phyloP scores from a whole-genome alignment of 2,888 invertebrate genomes.

The Amblyteles armatorius region DNA sequence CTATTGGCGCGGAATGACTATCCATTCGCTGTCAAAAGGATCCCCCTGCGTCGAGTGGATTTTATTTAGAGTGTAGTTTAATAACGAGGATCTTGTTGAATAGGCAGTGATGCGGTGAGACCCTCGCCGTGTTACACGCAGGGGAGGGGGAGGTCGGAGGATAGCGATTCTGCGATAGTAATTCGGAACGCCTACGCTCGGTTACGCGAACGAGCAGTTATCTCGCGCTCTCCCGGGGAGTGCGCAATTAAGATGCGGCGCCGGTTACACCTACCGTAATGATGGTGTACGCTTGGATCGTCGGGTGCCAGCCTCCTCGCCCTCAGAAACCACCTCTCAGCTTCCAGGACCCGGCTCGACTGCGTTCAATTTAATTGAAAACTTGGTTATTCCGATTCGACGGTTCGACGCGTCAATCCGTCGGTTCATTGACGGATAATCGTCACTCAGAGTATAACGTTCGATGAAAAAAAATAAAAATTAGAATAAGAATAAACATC shows the following conservation, averaged over 20 bases:
- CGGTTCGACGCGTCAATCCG: neutral
- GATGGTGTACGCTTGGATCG: constrained; percentile 94
- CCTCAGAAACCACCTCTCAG: constrained; percentile 95
- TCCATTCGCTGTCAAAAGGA: neutral
- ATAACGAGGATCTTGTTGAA: constrained; percentile 14
- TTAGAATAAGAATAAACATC: neutral
- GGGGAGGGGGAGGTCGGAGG: neutral
- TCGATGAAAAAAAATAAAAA: neutral
- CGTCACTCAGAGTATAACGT: neutral
- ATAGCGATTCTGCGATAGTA: constrained; percentile 46
- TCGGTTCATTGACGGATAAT: neutral
- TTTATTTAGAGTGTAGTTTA: neutral
- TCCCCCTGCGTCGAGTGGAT: neutral
- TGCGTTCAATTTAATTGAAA: constrained; percentile 83
- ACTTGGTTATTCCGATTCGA: neutral
- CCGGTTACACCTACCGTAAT: constrained; percentile 90
- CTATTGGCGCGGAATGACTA: neutral
- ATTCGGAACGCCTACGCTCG: constrained; percentile 59
- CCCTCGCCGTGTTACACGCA: neutral
- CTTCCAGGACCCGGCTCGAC: constrained; percentile 93
- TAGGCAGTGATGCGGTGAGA: neutral
- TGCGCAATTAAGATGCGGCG: constrained; percentile 59
- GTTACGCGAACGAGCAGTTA: constrained; percentile 61
- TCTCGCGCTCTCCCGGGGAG: constrained; percentile 38
- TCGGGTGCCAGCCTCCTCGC: constrained; percentile 93